Conservation (phyloP, 2,888 invertebrate species). For the Zeuzera pyrina region DNA sequence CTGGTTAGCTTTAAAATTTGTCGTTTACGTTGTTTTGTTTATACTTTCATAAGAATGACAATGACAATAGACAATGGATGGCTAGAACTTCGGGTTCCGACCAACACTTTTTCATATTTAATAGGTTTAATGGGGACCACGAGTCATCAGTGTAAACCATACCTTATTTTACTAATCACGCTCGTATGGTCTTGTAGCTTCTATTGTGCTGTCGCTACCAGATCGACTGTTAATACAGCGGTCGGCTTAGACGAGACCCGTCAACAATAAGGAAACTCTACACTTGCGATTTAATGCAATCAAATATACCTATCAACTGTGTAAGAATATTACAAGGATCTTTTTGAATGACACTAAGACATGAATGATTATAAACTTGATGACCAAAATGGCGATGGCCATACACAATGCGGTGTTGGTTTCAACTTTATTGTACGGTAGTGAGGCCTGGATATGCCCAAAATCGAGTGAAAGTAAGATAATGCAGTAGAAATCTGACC, state of each 20-base stretch:
- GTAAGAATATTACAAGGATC: conserved; percentile 1
- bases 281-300: conserved; percentile 25
- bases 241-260: conserved; percentile 29
- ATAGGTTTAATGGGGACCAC: conserved; percentile 1
- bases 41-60: no score
- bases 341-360: neutral
- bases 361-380: conserved; percentile 1
- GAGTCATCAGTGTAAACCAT: conserved; percentile 23
- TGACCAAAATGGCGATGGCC: no score
- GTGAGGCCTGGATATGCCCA: no score
- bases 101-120: neutral
- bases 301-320: conserved; percentile 14
- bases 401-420: no score
- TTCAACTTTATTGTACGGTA: no score
- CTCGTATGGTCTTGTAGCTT: conserved; percentile 25
- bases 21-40: no score
- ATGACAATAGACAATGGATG: no score
- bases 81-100: neutral
- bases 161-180: conserved; percentile 24
- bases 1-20: no score
- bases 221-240: conserved; percentile 38
- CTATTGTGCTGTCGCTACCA: conserved; percentile 44
- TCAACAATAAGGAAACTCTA: conserved; percentile 24
- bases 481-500: no score
- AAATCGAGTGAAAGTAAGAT: no score